A percentile compares a stretch with the other conserved stretches of the same genome.
These are phyloP conservation scores for Nemapogon koenigi DNA, from an alignment of 2,888 invertebrate species.

Conservation along the genomic window DNA sequence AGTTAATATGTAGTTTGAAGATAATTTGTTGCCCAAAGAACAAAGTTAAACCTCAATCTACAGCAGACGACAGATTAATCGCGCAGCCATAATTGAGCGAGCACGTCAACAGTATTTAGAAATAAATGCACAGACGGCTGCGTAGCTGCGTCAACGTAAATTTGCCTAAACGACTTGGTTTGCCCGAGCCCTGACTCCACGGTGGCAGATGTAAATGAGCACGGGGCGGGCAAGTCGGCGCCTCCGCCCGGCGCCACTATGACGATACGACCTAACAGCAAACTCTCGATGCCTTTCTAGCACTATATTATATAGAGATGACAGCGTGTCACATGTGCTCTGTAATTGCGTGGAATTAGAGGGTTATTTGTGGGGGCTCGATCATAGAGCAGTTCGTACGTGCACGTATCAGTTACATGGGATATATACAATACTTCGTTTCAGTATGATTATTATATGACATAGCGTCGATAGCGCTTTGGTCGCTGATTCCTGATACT, in stretches of 20 bases:
- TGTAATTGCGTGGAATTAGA: no score
- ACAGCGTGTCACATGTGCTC: no score
- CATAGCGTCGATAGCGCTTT: no score
- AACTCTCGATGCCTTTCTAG: no score
- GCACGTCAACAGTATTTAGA: constrained; percentile 5
- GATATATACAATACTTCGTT: no score
- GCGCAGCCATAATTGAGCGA: constrained; percentile 1
- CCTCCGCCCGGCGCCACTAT: constrained; percentile 28
- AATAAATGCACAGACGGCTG: constrained; percentile 9
- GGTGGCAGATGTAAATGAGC: constrained; percentile 41
- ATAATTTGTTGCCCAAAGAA: not conserved
- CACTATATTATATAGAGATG: no score
- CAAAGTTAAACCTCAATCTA: not conserved
- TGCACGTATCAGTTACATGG: no score
- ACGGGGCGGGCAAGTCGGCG: constrained; percentile 19
- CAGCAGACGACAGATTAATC: not conserved
- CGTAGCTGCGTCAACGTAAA: constrained; percentile 20
- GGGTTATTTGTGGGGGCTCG: no score
- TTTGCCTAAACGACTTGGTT: constrained; percentile 9
- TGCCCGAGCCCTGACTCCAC: not conserved
- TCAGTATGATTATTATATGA: no score
- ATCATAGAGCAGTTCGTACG: no score
- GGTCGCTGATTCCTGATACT: no score
- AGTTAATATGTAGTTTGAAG: no score
- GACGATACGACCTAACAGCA: constrained; percentile 13